phyloP scores from a whole-genome alignment of 2,113 vertebrate species.

The Cynoglossus semilaevis region DNA sequence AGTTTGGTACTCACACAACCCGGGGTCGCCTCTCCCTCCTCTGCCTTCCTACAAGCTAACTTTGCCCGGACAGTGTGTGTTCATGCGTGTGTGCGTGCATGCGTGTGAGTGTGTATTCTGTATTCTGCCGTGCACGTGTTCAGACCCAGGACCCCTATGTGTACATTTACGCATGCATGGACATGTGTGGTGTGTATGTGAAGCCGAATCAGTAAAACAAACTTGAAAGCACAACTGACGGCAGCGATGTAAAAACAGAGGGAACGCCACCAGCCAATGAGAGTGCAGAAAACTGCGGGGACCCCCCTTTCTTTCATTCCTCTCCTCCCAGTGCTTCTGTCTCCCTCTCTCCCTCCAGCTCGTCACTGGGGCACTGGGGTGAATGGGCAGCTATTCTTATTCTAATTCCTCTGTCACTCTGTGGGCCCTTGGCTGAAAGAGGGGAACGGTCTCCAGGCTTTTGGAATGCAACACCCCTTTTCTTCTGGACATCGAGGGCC shows the following conservation, averaged over 20 bases:
- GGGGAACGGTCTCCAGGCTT: slow-evolving; percentile 77
- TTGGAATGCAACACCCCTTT: slow-evolving; percentile 77
- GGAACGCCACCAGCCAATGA: slow-evolving; percentile 63
- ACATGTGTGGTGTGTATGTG: slow-evolving; percentile 47
- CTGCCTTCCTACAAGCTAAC: slow-evolving; percentile 24
- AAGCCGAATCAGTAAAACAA: slow-evolving; percentile 60
- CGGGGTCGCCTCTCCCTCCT: slow-evolving; percentile 30
- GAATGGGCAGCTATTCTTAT: slow-evolving; percentile 81
- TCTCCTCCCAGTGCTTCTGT: slow-evolving; percentile 32
- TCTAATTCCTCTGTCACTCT: slow-evolving; percentile 79
- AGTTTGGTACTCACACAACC: slow-evolving; percentile 63
- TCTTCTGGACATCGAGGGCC: slow-evolving; percentile 64
- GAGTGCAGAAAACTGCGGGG: slow-evolving; percentile 22
- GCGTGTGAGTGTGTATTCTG: neutral
- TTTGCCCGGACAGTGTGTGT: slow-evolving; percentile 22
- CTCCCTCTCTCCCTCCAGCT: slow-evolving; percentile 43
- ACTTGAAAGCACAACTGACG: slow-evolving; percentile 65
- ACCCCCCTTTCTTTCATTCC: slow-evolving; percentile 26
- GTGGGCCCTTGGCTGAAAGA: slow-evolving; percentile 72
- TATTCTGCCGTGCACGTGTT: slow-evolving; percentile 36
- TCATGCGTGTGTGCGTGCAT: neutral
- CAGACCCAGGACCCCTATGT: slow-evolving; percentile 26
- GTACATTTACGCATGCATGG: slow-evolving; percentile 65
- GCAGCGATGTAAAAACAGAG: slow-evolving; percentile 73
- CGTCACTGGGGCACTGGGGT: slow-evolving; percentile 69